Evolutionary conservation across 2,797 vertebrate genomes (phyloP), one percentile per base, ranked within the genome.

Genomic region (Alectoris magna): DNA sequence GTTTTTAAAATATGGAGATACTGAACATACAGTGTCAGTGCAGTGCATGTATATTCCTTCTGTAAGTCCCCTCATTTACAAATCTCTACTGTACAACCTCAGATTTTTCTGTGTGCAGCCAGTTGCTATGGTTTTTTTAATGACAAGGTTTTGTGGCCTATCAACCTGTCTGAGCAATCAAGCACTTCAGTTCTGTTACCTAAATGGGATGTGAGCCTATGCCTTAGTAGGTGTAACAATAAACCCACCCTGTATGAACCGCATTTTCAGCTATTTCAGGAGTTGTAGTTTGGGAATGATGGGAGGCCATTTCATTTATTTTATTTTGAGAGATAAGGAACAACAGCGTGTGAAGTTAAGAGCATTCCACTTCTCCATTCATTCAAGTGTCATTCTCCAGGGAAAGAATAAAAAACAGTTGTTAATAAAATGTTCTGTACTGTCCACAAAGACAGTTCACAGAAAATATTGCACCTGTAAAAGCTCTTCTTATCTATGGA

Each of bases 41-140:
- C 38, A 76, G 16, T 14, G 24, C 21, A n/a, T 41, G 68, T 51
- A 24, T 39, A 46, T 66, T 58, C 31, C 41, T 51, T 83, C 34
- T 83, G 44, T 46, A 48, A 51, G 36, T 43, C 9, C 17, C 29
- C 22, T 34, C 71, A 43, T 68, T 87, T 51, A 73, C 53, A 4
- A n/a, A 86, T 39, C 26, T 62, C 36, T 76, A 62, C 6, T 18
- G 19, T 69, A 80, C 44, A 80, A 9, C 9, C 26, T 87, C 38
- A 16, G n/a, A 63, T 91, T 84, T 87, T 82, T 48, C 53, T 10
- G 15, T 68, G 18, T 26, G 6, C 10, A 80, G 48, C 34, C 58
- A 64, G 23, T 49, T 77, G 64, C 44, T 88, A 60, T 81, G 68
- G 46, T 51, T 90, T 88, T 88, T 94, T 49, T 46, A 60, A 8